Base-by-base conservation (phyloP, 2,888 invertebrate species). In the Drosophila anomalata region DNA sequence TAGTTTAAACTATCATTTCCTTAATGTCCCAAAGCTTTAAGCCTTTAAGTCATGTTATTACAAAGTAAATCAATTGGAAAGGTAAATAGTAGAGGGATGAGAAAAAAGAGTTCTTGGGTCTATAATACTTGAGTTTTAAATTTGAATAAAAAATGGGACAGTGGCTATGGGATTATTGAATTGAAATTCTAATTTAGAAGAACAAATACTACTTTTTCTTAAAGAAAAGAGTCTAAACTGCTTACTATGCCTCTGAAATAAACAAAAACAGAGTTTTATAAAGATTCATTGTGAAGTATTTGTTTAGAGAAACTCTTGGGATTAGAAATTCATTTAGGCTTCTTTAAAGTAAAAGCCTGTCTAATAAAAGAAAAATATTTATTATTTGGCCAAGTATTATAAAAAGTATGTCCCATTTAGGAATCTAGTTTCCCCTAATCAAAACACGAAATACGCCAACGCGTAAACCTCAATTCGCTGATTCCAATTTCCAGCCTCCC, bases 401-500 rank as follows among this genome's bases (percentile, higher is more conserved):
- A 31, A 62, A 53, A 33, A 14, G 12, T 26, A 42, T 61, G 46
- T 39, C 31, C 53, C 48, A 44, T 55, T 53, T n/a, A 39, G 5
- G 7, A 61, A 31, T 17, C 20, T n/a, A 39, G 20, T 26, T 47
- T 31, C 9, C 41, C 22, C 41, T 39, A 67, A 66, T 39, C 33
- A 67, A 55, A 68, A 60, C 60, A 69, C 54, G 69, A 69, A 24
- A 42, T 41, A 51, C 60, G 26, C 39, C 50, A 50, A 61, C 72
- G 72, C 73, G 66, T 73, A 72, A 71, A 60, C 73, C 55, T 60
- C 54, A 41, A 69, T 68, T 61, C 47, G 31, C 39, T 58, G 58
- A 24, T 39, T 39, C 55, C 46, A 36, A n/a, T 62, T 62, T 4
- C 26, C 4, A 46, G 42, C 11, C 22, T 36, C 33, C 46, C 33